Evolutionary conservation across 2,797 vertebrate genomes (phyloP).

Genomic region (Sciurus carolinensis): DNA sequence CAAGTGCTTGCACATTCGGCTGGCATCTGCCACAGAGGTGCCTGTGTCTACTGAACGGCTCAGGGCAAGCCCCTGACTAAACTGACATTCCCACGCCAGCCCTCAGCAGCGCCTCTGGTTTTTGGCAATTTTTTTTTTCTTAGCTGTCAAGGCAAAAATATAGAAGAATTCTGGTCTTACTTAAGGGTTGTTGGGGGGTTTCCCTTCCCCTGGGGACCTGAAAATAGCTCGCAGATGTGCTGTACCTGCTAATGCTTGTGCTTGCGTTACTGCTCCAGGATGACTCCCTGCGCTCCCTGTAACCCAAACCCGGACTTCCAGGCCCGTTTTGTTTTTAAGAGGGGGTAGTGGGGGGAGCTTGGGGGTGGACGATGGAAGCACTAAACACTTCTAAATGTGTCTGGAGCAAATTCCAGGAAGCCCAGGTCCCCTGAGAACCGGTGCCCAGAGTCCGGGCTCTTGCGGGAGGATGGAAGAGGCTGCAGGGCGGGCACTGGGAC

Average conservation of each 20-base stretch:
- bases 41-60: constrained; percentile 90
- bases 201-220: constrained; percentile 87
- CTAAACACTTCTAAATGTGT: constrained; percentile 87
- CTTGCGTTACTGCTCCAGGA: constrained; percentile 78
- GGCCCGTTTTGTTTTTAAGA: constrained; percentile 37
- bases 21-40: constrained; percentile 85
- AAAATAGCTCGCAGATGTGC: constrained; percentile 91
- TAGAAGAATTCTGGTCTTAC: constrained; percentile 88
- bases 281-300: constrained; percentile 84
- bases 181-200: constrained; percentile 79
- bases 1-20: neutral
- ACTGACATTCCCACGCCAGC: constrained; percentile 91
- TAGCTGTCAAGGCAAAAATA: constrained; percentile 90
- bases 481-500: neutral
- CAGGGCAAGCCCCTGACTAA: constrained; percentile 88
- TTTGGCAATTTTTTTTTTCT: constrained; percentile 88
- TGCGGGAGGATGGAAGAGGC: neutral
- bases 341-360: neutral
- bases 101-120: constrained; percentile 86
- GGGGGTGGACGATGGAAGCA: constrained; percentile 76
- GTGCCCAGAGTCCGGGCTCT: neutral
- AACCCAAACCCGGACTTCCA: constrained; percentile 81
- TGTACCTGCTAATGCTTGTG: constrained; percentile 87
- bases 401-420: constrained; percentile 74
- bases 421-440: neutral